Base-by-base conservation (phyloP, 2,113 vertebrate species). In the Plotosus lineatus region DNA sequence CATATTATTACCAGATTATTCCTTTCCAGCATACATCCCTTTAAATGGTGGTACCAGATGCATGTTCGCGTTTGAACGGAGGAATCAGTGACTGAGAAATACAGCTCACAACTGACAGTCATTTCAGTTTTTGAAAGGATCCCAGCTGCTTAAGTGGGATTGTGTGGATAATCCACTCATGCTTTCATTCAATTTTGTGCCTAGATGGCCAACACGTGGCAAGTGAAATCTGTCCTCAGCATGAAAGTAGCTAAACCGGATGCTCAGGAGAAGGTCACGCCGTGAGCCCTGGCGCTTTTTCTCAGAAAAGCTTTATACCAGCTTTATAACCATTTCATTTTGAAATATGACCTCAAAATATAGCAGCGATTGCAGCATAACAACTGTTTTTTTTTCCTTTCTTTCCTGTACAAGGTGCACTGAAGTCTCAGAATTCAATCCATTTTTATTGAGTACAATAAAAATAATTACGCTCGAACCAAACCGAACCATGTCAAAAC, bases 131-230 rank as follows among this genome's bases (percentile, higher is more conserved):
- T 81, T 56, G 40, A 76, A 75, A 80, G 76, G 84, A 77, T 81
- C 78, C 81, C 78, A 42, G 80, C 80, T 81, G 78, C 84, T 83
- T 85, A 85, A 78, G 78, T 44, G 36, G 85, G 82, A 86, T 86
- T 61, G 65, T 33, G 56, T 56, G 69, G 82, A 86, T 82, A 84
- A 86, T 86, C 76, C 82, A 75, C 73, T 56, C 55, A 40, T 68
- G 72, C 76, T 68, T 65, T 53, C 61, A 76, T 85, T 82, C 78
- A 85, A 74, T 79, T 76, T 86, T 77, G 78, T 78, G 65, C 33
- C 77, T 79, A 66, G 79, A 79, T 84, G 63, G 48, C 72, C 79
- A 75, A 76, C 65, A 82, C 78, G 53, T 82, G 77, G 73, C 78
- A 56, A 72, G 38, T 61, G 58, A 84, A 80, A 84, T 56, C 58